Conservation (phyloP, 2,797 vertebrate species). For the Schizopygopsis malacanthus region DNA sequence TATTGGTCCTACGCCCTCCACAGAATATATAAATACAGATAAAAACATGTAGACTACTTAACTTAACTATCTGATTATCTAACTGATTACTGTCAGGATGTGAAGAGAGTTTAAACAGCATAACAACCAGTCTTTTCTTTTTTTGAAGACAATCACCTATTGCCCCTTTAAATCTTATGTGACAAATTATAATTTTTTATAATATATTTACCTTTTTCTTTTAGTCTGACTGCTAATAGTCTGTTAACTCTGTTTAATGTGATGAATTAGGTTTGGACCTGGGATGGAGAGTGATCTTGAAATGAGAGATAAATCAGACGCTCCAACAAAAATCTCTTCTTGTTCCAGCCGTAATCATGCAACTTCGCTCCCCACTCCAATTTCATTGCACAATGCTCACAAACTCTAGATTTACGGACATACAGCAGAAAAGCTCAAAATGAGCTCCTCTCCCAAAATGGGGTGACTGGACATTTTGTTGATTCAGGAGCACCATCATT, state of each 20-base stretch:
- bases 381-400: not conserved
- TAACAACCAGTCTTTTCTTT: too few relatives aligned
- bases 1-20: too few relatives aligned
- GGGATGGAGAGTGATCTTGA: not conserved
- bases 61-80: too few relatives aligned
- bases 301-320: not conserved
- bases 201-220: not conserved
- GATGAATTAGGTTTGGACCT: not conserved
- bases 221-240: not conserved
- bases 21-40: too few relatives aligned
- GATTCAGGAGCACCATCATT: not conserved
- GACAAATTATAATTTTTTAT: too few relatives aligned
- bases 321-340: not conserved
- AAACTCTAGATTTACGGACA: not conserved
- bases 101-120: too few relatives aligned
- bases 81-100: too few relatives aligned
- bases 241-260: not conserved
- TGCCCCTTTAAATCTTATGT: too few relatives aligned
- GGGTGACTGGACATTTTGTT: not conserved
- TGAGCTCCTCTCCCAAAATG: not conserved
- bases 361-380: not conserved
- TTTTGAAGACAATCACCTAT: too few relatives aligned
- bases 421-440: not conserved
- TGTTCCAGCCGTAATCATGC: not conserved
- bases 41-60: too few relatives aligned